Conservation (phyloP, 2,888 invertebrate species). For the Rhamphomyia laevipes region DNA sequence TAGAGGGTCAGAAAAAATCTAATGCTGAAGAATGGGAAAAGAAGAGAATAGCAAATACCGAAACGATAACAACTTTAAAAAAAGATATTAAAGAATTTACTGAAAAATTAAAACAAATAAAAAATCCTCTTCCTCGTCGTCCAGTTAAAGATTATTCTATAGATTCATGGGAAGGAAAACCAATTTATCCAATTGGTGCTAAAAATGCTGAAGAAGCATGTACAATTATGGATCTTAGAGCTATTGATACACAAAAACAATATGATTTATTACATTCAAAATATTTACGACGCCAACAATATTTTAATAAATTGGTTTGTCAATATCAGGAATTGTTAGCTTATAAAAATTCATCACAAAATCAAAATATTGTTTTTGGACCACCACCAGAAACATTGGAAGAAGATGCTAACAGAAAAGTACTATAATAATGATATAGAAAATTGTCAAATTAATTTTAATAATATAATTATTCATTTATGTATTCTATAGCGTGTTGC, state of each 20-base stretch:
- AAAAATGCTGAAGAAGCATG: conserved; percentile 41
- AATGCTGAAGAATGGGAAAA: conserved; percentile 69
- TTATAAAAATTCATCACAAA: conserved; percentile 43
- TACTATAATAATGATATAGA: conserved; percentile 21
- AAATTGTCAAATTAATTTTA: not conserved
- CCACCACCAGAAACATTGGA: conserved; percentile 37
- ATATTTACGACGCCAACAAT: conserved; percentile 49
- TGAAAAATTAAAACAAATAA: conserved; percentile 39
- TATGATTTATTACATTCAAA: conserved; percentile 61
- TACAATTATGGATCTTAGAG: conserved; percentile 52
- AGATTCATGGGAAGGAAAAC: conserved; percentile 29
- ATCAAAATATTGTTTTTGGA: conserved; percentile 26
- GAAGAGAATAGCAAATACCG: conserved; percentile 57
- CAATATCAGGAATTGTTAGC: conserved; percentile 49
- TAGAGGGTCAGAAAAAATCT: conserved; percentile 78
- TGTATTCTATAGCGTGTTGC: conserved; percentile 44
- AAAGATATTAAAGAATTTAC: conserved; percentile 58
- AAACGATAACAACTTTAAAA: conserved; percentile 58
- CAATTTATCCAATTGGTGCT: conserved; percentile 37
- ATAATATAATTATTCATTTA: not conserved
- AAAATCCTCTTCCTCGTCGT: conserved; percentile 31
- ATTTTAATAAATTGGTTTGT: conserved; percentile 44
- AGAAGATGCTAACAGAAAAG: conserved; percentile 54
- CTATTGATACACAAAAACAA: conserved; percentile 56
- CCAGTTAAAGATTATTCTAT: conserved; percentile 23